Percentiles rank a stretch among this genome's conserved stretches.
These are phyloP conservation scores for Sinosuthora webbiana DNA, from an alignment of 2,113 vertebrate species.

Conservation along the genomic window DNA sequence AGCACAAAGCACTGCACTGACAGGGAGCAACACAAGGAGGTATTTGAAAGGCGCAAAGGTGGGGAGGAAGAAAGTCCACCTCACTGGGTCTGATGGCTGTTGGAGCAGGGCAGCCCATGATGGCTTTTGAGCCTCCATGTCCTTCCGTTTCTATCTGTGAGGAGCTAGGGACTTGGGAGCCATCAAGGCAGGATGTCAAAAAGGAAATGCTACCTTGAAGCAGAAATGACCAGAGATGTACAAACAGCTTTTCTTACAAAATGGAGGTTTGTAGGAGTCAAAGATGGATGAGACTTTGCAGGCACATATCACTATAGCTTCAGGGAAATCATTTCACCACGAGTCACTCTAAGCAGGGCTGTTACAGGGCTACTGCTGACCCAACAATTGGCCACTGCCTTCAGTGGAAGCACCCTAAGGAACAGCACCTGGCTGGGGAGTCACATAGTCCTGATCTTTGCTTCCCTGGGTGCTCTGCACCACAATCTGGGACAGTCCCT, in stretches of 20 bases:
- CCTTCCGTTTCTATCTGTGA: background rate
- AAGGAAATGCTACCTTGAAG: background rate
- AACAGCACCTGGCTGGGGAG: background rate
- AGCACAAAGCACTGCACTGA: background rate
- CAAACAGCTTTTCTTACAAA: background rate
- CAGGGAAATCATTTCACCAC: background rate
- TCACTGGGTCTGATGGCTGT: background rate
- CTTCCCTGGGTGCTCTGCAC: background rate
- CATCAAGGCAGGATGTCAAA: background rate
- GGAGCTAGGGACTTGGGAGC: background rate
- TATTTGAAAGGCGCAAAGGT: background rate
- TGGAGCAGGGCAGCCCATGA: background rate
- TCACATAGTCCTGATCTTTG: background rate
- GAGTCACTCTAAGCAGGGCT: background rate
- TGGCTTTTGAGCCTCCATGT: background rate
- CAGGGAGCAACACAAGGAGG: background rate
- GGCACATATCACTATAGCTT: background rate
- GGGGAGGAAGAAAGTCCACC: background rate
- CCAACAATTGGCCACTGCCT: background rate
- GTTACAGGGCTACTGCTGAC: background rate
- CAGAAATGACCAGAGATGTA: background rate
- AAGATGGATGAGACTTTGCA: background rate
- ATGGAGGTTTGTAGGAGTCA: background rate
- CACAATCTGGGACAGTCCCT: background rate
- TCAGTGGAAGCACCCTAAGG: background rate